Percentiles rank a stretch among this genome's conserved stretches.
phyloP scores from a whole-genome alignment of 1,140 invertebrate genomes.

The Zaprionus inermis region DNA sequence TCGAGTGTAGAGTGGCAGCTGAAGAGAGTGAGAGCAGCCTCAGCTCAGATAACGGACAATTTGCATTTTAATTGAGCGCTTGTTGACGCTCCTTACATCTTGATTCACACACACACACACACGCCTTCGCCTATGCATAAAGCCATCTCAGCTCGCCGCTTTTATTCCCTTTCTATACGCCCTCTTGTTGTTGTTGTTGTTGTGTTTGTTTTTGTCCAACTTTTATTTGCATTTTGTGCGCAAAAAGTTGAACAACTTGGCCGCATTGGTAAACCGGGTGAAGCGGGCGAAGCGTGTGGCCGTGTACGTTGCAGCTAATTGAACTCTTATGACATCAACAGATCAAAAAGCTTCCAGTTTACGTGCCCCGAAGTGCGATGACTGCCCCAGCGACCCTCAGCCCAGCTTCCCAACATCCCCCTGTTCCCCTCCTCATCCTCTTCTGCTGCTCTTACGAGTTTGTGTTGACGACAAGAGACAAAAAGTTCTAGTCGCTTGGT shows the following conservation, averaged over 20 bases:
- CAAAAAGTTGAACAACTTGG: constrained; percentile 49
- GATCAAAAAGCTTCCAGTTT: constrained; percentile 43
- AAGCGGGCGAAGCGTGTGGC: constrained; percentile 36
- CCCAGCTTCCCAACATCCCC: no score
- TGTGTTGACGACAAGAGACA: constrained; percentile 8
- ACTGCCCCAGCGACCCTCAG: no score
- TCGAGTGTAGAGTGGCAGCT: not conserved
- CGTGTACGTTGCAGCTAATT: constrained; percentile 55
- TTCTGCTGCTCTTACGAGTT: not conserved
- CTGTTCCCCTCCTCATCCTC: not conserved
- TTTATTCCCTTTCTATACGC: not conserved
- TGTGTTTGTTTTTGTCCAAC: not conserved
- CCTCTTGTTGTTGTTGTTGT: constrained; percentile 1
- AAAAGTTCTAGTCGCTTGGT: constrained; percentile 36
- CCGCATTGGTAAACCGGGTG: constrained; percentile 9
- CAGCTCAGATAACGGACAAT: constrained; percentile 53
- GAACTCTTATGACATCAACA: constrained; percentile 70
- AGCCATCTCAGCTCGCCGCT: not conserved
- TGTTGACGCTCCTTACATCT: constrained; percentile 40
- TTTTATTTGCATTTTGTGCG: constrained; percentile 42
- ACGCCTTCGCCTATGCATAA: constrained; percentile 7
- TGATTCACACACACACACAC: constrained; percentile 19
- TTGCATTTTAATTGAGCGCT: constrained; percentile 76
- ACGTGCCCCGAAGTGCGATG: constrained; percentile 15
- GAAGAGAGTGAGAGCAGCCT: not conserved